Evolutionary conservation across 53 echinoderm and acorn worm genomes (phyloP), one percentile per base, ranked within the genome.

Genomic region (Antedon mediterranea): DNA sequence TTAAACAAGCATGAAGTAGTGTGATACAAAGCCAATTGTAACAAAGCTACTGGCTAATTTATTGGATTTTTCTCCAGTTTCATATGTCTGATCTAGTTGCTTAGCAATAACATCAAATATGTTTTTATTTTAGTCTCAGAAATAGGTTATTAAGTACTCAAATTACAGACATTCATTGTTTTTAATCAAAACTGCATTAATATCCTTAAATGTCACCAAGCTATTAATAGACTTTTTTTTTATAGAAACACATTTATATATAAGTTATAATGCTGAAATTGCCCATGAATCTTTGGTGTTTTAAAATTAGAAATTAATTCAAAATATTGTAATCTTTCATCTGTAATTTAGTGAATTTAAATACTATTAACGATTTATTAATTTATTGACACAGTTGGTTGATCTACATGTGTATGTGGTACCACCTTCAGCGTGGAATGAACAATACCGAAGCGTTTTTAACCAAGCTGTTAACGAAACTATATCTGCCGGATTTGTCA

Each of bases 391-490:
- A 18, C 23, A 94, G 94, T 80, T 94, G 84, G 89, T 86, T 75
- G 94, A 94, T 76, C 87, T 94, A 28, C 94, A 94, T 79, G 91
- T 94, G 29, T 94, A 94, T 81, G 32, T 87, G 23, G 86, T 94
- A 31, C 94, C 94, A 11, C 75, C 75, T 33, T 87, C 87, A 71
- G 74, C 73, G 33, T 94, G 94, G 94, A 89, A 89, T 79, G 89
- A 86, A 41, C 91, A 91, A 78, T 89, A 81, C 71, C 81, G 79
- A 77, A 91, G 91, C 33, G 85, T 84, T 1, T 91, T 85, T 87
- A 91, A 91, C 43, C 91, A 91, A 72, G 89, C 89, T 78, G 91
- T 94, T 30, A 43, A 31, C 34, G 83, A 94, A 74, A 86, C 94
- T 0, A 78, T 82, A 72, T 94, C 94, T 27, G 85, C 89, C 30